Base-by-base conservation (phyloP, 2,113 vertebrate genomes). In the Nyctereutes procyonoides region DNA sequence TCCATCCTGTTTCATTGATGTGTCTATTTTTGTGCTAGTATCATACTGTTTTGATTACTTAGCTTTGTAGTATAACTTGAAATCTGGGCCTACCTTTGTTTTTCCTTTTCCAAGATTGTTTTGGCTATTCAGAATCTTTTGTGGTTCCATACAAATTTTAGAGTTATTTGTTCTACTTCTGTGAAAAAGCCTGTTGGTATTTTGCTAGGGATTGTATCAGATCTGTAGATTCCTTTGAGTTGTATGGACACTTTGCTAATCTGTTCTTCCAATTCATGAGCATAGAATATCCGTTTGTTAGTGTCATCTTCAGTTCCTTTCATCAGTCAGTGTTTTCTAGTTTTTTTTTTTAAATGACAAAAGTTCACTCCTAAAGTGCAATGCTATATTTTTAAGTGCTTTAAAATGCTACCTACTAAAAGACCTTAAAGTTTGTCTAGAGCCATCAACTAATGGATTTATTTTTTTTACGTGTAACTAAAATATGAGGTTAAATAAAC, bases 401-500 rank as follows among this genome's bases (percentile, higher is more conserved):
- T 95, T 80, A 79, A 95, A 94, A 28, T 86, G 43, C 28, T 91
- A 62, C 53, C 26, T 84, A 17, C 86, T 48, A 58, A 86, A 81
- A 86, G 3, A 5, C 74, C 2, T 92, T 32, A 79, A 63, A 4
- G 55, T 79, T 85, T 96, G 24, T 86, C 81, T 89, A 74, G 71
- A 67, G 32, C 1, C n/a, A 85, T 53, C 62, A 96, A 69, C 13
- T 80, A 90, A 69, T 86, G 3, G 65, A 89, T 92, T 92, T 87
- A 63, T 86, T 76, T 92, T 91, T 81, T 81, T 63, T 82, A 89
- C 16, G 60, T 77, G 22, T 80, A 87, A 38, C 43, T 90, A 81
- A 62, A 74, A 51, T 48, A 16, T 90, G 12, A 92, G 9, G 58
- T 93, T 73, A 58, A 93, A 76, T 62, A 43, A 81, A 97, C 96